These are phyloP conservation scores for Panorpa germanica DNA, from an alignment of 2,888 invertebrate genomes.

Conservation along the genomic window DNA sequence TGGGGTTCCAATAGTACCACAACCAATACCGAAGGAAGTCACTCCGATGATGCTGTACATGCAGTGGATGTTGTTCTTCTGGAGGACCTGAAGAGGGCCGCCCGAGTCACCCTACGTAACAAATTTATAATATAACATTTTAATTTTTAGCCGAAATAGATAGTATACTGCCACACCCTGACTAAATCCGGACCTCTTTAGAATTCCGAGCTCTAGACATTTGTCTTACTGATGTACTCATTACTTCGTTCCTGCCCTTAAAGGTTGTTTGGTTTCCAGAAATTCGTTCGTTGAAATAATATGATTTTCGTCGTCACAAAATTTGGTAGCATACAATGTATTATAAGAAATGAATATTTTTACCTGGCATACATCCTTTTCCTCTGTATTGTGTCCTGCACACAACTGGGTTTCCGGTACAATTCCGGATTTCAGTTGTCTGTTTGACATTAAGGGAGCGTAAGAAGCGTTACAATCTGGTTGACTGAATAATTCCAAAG, in stretches of 20 bases:
- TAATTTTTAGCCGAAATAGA: too few species aligned
- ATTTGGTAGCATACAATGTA: too few species aligned
- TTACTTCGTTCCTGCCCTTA: too few species aligned
- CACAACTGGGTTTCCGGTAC: slow-evolving; percentile 29
- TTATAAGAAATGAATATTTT: too few species aligned
- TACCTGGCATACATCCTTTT: slow-evolving; percentile 32
- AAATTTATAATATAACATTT: too few species aligned
- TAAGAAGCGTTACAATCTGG: slow-evolving; percentile 21
- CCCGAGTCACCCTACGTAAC: slow-evolving; percentile 54
- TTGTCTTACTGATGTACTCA: too few species aligned
- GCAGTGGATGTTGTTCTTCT: slow-evolving; percentile 19
- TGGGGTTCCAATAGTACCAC: slow-evolving; percentile 27
- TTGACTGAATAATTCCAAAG: slow-evolving; percentile 21
- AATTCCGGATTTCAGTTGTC: slow-evolving; percentile 23
- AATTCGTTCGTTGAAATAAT: too few species aligned
- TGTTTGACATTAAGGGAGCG: slow-evolving; percentile 8
- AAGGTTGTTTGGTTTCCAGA: too few species aligned
- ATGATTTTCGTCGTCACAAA: too few species aligned
- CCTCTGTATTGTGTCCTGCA: slow-evolving; percentile 25
- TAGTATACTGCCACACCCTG: too few species aligned
- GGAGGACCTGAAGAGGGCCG: slow-evolving; percentile 33
- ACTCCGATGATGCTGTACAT: slow-evolving; percentile 29
- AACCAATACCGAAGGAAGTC: slow-evolving; percentile 26
- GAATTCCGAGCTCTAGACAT: too few species aligned
- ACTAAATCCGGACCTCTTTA: too few species aligned